Base-by-base conservation (phyloP, 2,797 vertebrate species). In the Phalanger gymnotis region DNA sequence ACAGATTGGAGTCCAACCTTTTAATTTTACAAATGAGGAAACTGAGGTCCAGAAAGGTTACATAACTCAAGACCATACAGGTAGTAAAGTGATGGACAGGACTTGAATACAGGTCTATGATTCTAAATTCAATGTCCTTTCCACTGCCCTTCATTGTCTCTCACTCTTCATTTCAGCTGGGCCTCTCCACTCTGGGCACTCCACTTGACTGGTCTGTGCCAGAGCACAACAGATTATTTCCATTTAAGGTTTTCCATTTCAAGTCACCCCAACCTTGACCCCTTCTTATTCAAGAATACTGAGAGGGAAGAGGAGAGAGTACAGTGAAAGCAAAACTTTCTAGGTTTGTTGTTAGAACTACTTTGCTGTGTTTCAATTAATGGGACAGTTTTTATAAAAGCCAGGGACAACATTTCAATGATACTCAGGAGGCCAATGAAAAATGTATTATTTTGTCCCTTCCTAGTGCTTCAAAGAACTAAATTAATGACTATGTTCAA, bases 121-220 rank as follows among this genome's bases (percentile, higher is more conserved):
- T 27, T 47, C 40, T 87, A 51, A 87, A 47, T 87, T 87, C 10
- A 51, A 87, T 28, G 40, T 87, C 47, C 22, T 47, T 81, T 47
- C n/a, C 73, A 87, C 10, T 25, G 25, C 25, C 40, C 40, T 87
- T 22, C 22, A 27, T 14, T 47, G n/a, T 47, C 40, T 40, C 66
- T 51, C 25, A 47, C 22, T 1, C 22, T 51, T 87, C 40, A 51
- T 87, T 87, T 51, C 40, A 51, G 10, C 31, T 2, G 96, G 97
- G 97, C 97, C 96, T 61, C 92, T 51, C 28, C 12, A 97, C 97
- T 97, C 9, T 9, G n/a, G 97, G 95, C 96, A 96, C 96, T 97
- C 97, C 97, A 98, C 97, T 97, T 98, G 96, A 97, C 87, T 96
- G 95, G 96, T 95, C 95, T 97, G 97, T 97, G 98, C 97, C 98